phyloP scores from a whole-genome alignment of 2,797 vertebrate genomes.

The Betta splendens region DNA sequence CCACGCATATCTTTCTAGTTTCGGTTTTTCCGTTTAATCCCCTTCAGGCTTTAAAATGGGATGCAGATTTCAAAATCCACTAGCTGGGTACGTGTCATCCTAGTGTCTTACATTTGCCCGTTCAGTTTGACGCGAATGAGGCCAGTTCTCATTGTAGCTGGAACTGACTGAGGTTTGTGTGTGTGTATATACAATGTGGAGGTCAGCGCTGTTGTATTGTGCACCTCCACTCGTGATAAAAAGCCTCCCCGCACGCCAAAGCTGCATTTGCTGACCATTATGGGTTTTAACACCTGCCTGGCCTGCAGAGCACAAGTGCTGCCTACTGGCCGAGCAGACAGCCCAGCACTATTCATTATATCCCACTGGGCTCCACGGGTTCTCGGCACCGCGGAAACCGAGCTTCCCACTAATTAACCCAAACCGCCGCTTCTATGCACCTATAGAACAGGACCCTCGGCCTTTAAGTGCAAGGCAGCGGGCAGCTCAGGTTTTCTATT shows the following conservation, averaged over 20 bases:
- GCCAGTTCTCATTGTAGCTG: too few relatives aligned
- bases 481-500: conserved; percentile 63
- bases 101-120: too few relatives aligned
- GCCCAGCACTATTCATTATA: conserved; percentile 48
- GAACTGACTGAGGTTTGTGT: neutral
- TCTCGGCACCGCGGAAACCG: conserved; percentile 48
- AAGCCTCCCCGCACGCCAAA: conserved; percentile 1
- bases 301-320: conserved; percentile 19
- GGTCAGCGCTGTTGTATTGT: conserved; percentile 6
- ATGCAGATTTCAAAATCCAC: too few relatives aligned
- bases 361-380: conserved; percentile 50
- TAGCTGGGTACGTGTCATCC: too few relatives aligned
- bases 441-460: conserved; percentile 38
- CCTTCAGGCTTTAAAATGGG: too few relatives aligned
- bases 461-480: conserved; percentile 51
- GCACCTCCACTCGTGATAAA: conserved; percentile 3
- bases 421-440: conserved; percentile 57
- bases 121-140: too few relatives aligned
- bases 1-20: conserved; percentile 57
- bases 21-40: too few relatives aligned
- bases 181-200: conserved; percentile 3
- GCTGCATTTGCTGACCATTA: conserved; percentile 34
- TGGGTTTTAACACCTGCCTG: conserved; percentile 25
- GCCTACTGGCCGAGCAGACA: conserved; percentile 25
- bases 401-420: conserved; percentile 67